These are phyloP conservation scores for Okamejei kenojei DNA, from an alignment of 2,797 vertebrate genomes.

Conservation along the genomic window DNA sequence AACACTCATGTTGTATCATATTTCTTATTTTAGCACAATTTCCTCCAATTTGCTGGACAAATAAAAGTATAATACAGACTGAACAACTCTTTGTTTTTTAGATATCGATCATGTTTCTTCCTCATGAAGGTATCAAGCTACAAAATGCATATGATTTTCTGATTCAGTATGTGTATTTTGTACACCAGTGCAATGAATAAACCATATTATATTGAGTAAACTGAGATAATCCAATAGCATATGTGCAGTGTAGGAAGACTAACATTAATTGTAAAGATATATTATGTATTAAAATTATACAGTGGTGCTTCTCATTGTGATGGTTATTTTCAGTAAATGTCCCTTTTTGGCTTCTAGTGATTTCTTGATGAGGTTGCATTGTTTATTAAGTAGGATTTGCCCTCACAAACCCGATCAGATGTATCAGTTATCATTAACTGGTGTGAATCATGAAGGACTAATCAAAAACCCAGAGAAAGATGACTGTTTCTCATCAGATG, in stretches of 20 bases:
- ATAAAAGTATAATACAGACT: neutral
- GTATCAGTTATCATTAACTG: neutral
- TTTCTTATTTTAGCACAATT: neutral
- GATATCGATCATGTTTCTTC: neutral
- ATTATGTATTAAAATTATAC: neutral
- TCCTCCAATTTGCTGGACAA: neutral
- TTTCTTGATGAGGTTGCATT: neutral
- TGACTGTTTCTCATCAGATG: slow-evolving; percentile 85
- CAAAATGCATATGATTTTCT: neutral
- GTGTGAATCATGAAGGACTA: slow-evolving; percentile 68
- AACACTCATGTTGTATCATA: neutral
- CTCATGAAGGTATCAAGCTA: neutral
- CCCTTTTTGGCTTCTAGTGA: neutral
- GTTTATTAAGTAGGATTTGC: neutral
- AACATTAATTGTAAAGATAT: neutral
- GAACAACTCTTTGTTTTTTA: neutral
- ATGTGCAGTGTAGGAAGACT: neutral
- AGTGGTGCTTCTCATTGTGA: neutral
- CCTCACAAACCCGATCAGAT: neutral
- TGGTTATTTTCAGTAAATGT: neutral
- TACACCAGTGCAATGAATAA: neutral
- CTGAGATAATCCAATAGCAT: neutral
- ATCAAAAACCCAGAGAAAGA: slow-evolving; percentile 94
- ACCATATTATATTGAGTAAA: neutral
- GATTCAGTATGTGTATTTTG: neutral